These are phyloP conservation scores for Himalopsyche phryganea DNA, from an alignment of 1,140 invertebrate species.

Conservation along the genomic window DNA sequence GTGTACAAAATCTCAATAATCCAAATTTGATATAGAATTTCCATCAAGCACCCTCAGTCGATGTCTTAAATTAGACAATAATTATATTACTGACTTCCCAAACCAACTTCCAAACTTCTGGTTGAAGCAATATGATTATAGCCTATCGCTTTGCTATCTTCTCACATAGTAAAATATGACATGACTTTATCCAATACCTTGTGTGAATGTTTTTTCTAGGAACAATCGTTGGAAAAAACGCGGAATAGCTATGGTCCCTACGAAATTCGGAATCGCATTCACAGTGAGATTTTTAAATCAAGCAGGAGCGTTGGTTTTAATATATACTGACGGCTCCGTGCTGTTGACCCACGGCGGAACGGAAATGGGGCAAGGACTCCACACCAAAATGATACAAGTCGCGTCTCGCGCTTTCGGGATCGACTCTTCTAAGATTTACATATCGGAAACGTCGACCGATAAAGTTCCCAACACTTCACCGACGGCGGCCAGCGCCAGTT, in stretches of 20 bases:
- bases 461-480: slow-evolving; percentile 93
- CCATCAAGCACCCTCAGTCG: too few species aligned
- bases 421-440: slow-evolving; percentile 75
- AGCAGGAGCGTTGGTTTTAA: slow-evolving; percentile 80
- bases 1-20: too few species aligned
- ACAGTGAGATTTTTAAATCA: slow-evolving; percentile 80
- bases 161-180: too few species aligned
- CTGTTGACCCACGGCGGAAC: slow-evolving; percentile 87
- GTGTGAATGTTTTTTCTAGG: slow-evolving; percentile 40
- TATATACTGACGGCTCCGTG: slow-evolving; percentile 91
- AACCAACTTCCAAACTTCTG: too few species aligned
- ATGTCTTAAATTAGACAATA: too few species aligned
- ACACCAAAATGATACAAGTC: slow-evolving; percentile 93
- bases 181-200: too few species aligned
- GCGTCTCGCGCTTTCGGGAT: slow-evolving; percentile 72
- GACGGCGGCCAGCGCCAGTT: slow-evolving; percentile 87
- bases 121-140: too few species aligned
- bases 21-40: too few species aligned
- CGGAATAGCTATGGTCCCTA: slow-evolving; percentile 82
- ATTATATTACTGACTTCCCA: too few species aligned
- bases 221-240: slow-evolving; percentile 83
- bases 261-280: slow-evolving; percentile 89
- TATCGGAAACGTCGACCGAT: slow-evolving; percentile 85
- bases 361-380: slow-evolving; percentile 95
- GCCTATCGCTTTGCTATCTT: too few species aligned